Conservation (phyloP, 2,888 invertebrate genomes). For the Pyrrhosoma nymphula region DNA sequence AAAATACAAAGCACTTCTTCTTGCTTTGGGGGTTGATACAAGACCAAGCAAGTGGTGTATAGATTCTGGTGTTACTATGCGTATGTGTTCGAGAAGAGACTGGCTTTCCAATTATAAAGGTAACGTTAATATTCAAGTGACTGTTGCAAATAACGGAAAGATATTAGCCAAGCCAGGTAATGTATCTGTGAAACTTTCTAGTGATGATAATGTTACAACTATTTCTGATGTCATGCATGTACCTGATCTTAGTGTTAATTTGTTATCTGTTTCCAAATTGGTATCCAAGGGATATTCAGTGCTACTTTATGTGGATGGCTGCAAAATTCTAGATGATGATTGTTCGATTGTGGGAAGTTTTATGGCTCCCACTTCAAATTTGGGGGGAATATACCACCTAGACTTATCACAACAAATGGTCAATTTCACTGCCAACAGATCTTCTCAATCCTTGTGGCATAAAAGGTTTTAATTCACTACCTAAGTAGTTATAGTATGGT, state of each 20-base stretch:
- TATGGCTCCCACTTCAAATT: background rate
- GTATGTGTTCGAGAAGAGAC: too few species aligned
- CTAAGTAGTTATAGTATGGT: too few species aligned
- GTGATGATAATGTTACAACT: background rate
- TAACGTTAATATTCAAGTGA: too few species aligned
- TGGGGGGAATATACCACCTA: background rate
- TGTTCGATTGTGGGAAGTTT: background rate
- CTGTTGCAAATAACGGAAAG: too few species aligned
- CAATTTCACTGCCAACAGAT: background rate
- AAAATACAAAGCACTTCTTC: too few species aligned
- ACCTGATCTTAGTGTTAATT: background rate
- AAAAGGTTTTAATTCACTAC: background rate
- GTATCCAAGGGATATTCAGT: background rate
- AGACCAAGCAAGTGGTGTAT: too few species aligned
- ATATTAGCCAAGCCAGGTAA: too few species aligned
- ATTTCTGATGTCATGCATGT: background rate
- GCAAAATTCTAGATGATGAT: background rate
- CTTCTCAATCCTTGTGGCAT: background rate
- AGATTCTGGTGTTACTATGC: too few species aligned
- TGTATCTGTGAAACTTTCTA: too few species aligned
- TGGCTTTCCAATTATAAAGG: too few species aligned
- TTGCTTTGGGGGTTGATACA: too few species aligned
- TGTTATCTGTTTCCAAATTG: background rate
- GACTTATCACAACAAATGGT: background rate
- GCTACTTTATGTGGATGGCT: background rate